Percentiles rank a stretch among this genome's conserved stretches.
These are phyloP conservation scores for Archegozetes longisetosus DNA, from an alignment of 1,140 invertebrate genomes.

Conservation along the genomic window DNA sequence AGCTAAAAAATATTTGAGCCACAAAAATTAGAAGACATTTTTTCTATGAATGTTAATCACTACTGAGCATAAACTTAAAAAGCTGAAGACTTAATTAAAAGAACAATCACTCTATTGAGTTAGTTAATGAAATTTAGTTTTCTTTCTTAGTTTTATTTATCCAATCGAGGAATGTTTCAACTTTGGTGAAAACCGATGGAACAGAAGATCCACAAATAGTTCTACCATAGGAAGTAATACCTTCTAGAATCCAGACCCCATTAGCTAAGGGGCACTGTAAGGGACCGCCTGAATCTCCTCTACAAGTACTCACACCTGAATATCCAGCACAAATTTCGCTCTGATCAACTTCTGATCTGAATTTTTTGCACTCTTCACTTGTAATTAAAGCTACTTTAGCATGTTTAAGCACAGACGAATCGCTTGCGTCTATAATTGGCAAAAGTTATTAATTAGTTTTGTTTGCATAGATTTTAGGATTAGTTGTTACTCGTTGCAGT, in stretches of 20 bases:
- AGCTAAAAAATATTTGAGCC: too few relatives aligned
- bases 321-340: neutral
- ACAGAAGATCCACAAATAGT: neutral
- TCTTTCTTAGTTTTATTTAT: too few relatives aligned
- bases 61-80: too few relatives aligned
- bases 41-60: too few relatives aligned
- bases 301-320: neutral
- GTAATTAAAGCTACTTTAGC: neutral
- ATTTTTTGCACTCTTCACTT: neutral
- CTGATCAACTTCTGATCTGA: neutral
- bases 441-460: too few relatives aligned
- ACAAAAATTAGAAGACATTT: too few relatives aligned
- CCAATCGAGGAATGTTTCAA: neutral
- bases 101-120: too few relatives aligned
- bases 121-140: too few relatives aligned
- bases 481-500: neutral
- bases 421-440: too few relatives aligned
- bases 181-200: constrained; percentile 3
- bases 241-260: neutral
- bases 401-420: neutral
- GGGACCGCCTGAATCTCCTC: neutral
- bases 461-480: too few relatives aligned
- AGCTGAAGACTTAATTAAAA: too few relatives aligned
- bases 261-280: neutral
- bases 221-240: constrained; percentile 2